Percentiles rank a stretch among this genome's conserved stretches.
These are phyloP conservation scores for Diogma glabrata DNA, from an alignment of 2,888 invertebrate species.

Conservation along the genomic window DNA sequence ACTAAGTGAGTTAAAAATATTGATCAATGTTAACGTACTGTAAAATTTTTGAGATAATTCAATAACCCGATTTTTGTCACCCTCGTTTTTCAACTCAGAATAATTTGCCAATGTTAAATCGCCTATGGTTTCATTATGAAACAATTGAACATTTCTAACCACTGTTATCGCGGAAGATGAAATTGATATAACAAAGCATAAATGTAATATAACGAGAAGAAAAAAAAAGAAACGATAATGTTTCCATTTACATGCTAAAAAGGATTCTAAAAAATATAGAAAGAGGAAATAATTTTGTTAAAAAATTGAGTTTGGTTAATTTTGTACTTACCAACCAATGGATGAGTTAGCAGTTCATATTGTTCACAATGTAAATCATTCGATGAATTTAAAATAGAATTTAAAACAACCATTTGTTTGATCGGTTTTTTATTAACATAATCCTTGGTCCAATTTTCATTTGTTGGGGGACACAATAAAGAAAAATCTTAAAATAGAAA, in stretches of 20 bases:
- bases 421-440: constrained; percentile 9
- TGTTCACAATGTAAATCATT: constrained; percentile 23
- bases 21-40: constrained; percentile 17
- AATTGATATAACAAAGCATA: constrained; percentile 34
- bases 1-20: constrained; percentile 19
- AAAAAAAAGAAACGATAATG: constrained; percentile 39
- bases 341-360: constrained; percentile 37
- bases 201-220: constrained; percentile 32
- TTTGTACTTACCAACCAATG: constrained; percentile 31
- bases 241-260: constrained; percentile 41
- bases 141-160: constrained; percentile 12
- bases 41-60: neutral
- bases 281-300: constrained; percentile 21
- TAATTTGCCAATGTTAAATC: constrained; percentile 16
- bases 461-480: constrained; percentile 28
- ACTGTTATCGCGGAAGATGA: constrained; percentile 23
- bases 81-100: neutral
- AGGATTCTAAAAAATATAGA: constrained; percentile 29
- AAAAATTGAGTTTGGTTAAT: constrained; percentile 12
- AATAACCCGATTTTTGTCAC: neutral
- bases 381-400: constrained; percentile 33
- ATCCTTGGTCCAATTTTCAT: constrained; percentile 18
- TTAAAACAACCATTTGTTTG: constrained; percentile 36
- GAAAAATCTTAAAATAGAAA: constrained; percentile 28
- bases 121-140: constrained; percentile 14